Evolutionary conservation across 2,113 vertebrate genomes (phyloP).

Genomic region (Eulemur rufifrons): DNA sequence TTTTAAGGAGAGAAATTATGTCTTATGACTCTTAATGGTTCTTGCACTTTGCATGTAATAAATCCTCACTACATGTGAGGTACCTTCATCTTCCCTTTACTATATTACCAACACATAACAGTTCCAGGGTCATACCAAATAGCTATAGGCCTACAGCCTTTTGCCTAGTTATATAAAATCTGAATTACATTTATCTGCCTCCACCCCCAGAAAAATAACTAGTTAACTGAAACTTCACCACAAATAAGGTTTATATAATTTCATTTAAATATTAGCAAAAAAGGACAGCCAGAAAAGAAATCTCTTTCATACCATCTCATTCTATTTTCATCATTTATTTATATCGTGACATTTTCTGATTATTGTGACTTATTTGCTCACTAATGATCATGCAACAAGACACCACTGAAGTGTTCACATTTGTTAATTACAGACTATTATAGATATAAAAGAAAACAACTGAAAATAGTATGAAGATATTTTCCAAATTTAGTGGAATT

Average conservation of each 20-base stretch:
- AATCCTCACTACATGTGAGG: neutral
- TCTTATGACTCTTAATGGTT: neutral
- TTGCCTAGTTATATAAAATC: conserved; percentile 4
- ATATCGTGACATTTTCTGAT: neutral
- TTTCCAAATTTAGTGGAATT: conserved; percentile 33
- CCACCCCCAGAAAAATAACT: neutral
- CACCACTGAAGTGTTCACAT: neutral
- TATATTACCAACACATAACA: neutral
- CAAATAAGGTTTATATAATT: conserved; percentile 1
- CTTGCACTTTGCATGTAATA: neutral
- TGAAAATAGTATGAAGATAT: conserved; percentile 1
- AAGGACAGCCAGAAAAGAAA: neutral
- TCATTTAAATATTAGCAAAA: conserved; percentile 22
- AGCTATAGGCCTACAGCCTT: neutral
- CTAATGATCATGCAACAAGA: neutral
- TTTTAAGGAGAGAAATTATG: neutral
- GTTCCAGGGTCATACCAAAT: neutral
- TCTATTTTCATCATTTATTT: neutral
- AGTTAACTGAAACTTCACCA: conserved; percentile 8
- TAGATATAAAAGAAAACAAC: conserved; percentile 47
- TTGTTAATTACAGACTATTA: conserved; percentile 21
- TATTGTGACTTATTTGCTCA: neutral
- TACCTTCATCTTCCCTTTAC: neutral
- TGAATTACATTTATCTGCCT: neutral
- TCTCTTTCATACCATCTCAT: neutral